A percentile compares a stretch with the other conserved stretches of the same genome.
These are phyloP conservation scores for Neodiprion fabricii DNA, from an alignment of 1,140 invertebrate genomes.

Conservation along the genomic window DNA sequence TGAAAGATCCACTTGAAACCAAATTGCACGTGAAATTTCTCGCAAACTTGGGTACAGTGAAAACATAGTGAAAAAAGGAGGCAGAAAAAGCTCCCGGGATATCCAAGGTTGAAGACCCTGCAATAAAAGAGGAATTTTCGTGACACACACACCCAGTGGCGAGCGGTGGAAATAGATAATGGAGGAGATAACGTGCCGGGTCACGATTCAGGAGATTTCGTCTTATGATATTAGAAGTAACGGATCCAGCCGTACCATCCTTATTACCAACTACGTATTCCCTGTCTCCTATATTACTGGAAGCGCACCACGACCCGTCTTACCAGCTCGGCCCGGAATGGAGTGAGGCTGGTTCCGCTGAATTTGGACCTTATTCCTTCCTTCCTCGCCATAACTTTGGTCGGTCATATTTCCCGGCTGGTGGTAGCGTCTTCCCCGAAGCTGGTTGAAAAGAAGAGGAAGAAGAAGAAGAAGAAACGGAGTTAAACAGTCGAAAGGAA, in stretches of 20 bases:
- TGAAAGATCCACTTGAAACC: too few species aligned
- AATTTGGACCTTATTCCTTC: slow-evolving; percentile 3
- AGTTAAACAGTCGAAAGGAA: too few species aligned
- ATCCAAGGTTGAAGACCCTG: too few species aligned
- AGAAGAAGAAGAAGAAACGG: too few species aligned
- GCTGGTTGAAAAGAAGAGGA: too few species aligned
- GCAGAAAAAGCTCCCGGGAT: too few species aligned
- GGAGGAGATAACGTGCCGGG: slow-evolving; percentile 11
- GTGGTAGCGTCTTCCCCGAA: too few species aligned
- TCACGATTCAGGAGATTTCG: slow-evolving; percentile 3
- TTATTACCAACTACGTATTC: slow-evolving; percentile 45
- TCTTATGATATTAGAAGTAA: slow-evolving; percentile 44
- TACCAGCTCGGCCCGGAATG: not conserved
- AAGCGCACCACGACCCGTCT: slow-evolving; percentile 5
- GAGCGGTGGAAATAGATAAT: slow-evolving; percentile 2
- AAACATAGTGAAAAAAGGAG: too few species aligned
- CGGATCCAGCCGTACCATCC: slow-evolving; percentile 36
- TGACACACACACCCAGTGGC: too few species aligned
- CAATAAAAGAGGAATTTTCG: too few species aligned
- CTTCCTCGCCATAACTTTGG: not conserved
- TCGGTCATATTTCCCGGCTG: not conserved
- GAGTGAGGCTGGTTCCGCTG: not conserved
- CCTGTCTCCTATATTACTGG: slow-evolving; percentile 35
- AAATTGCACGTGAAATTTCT: too few species aligned
- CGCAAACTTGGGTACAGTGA: too few species aligned